phyloP scores from a whole-genome alignment of 2,888 invertebrate genomes.

The Agrotis exclamationis region DNA sequence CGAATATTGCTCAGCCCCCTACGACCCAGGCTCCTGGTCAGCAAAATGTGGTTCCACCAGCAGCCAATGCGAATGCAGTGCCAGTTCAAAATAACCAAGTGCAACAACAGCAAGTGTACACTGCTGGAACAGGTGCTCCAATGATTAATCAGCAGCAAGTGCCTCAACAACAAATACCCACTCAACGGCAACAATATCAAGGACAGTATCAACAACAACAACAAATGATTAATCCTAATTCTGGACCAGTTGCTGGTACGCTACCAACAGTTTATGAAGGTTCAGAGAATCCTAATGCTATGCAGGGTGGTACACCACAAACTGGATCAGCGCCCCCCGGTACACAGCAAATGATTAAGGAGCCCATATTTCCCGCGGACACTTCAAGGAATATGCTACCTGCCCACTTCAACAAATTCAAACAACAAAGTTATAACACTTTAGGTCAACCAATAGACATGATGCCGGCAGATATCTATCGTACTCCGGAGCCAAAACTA shows the following conservation, averaged over 20 bases:
- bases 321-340: constrained; percentile 21
- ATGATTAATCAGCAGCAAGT: constrained; percentile 60
- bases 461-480: constrained; percentile 76
- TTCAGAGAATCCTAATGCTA: constrained; percentile 47
- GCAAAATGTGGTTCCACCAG: constrained; percentile 28
- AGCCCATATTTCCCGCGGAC: constrained; percentile 81
- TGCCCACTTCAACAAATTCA: constrained; percentile 47
- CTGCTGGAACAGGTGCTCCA: constrained; percentile 61
- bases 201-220: constrained; percentile 63
- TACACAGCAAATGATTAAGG: constrained; percentile 69
- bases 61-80: constrained; percentile 3
- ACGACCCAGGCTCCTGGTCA: constrained; percentile 36
- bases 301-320: constrained; percentile 24
- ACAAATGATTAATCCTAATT: constrained; percentile 66
- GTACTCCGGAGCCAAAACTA: constrained; percentile 66
- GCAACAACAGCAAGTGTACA: constrained; percentile 66
- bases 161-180: constrained; percentile 56
- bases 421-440: constrained; percentile 76
- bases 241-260: constrained; percentile 56
- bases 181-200: constrained; percentile 62
- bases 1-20: constrained; percentile 46
- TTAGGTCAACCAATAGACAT: constrained; percentile 84
- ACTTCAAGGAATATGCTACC: constrained; percentile 68
- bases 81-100: constrained; percentile 61
- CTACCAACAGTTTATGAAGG: constrained; percentile 65